Evolutionary conservation across 2,797 vertebrate species (phyloP).

Genomic region (Scolopax rusticola): DNA sequence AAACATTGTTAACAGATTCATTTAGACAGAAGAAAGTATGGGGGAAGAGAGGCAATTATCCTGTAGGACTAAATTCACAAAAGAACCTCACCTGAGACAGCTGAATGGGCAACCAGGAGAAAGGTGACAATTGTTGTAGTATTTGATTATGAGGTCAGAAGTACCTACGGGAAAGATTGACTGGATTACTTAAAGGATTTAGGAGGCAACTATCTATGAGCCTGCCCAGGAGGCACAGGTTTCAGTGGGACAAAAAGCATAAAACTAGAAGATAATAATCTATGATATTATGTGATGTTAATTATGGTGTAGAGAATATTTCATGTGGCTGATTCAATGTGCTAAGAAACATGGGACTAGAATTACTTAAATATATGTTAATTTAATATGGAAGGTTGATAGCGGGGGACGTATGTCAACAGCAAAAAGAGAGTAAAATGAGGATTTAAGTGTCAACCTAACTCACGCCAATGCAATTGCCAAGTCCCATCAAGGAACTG

Average conservation of each 20-base stretch:
- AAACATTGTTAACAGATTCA: neutral
- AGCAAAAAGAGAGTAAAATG: neutral
- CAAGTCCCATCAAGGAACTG: conserved; percentile 40
- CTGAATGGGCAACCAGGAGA: neutral
- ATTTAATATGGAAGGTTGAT: neutral
- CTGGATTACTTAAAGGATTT: neutral
- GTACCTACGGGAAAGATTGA: neutral
- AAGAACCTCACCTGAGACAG: neutral
- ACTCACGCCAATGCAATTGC: neutral
- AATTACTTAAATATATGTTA: neutral
- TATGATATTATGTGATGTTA: neutral
- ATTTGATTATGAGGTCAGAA: neutral
- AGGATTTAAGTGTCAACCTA: neutral
- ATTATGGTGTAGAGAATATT: neutral
- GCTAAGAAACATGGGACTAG: neutral
- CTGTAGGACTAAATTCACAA: neutral
- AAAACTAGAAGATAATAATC: neutral
- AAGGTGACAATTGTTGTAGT: neutral
- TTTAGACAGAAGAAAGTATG: neutral
- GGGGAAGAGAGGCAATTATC: neutral
- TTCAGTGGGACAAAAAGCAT: neutral
- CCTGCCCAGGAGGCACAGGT: neutral
- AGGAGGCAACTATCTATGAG: neutral
- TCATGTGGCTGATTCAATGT: neutral
- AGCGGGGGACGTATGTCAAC: neutral